phyloP scores from a whole-genome alignment of 53 echinoderm and acorn worm genomes.

The Mesocentrotus franciscanus region DNA sequence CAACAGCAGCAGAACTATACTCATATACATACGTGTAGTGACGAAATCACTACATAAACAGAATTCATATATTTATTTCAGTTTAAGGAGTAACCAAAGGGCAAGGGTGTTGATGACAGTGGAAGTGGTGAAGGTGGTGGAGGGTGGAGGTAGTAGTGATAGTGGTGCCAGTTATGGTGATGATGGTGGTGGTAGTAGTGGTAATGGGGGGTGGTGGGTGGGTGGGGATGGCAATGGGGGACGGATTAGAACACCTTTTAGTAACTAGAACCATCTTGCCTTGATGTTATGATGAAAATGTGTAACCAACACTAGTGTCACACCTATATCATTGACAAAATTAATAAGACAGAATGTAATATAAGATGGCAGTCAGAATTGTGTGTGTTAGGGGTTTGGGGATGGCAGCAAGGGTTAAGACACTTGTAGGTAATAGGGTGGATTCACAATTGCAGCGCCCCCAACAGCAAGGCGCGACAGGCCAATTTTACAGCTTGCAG shows the following conservation, averaged over 20 bases:
- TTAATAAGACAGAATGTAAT: too few species aligned
- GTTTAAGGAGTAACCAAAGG: too few species aligned
- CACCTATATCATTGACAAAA: neutral
- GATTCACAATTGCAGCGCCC: too few species aligned
- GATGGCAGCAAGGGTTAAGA: too few species aligned
- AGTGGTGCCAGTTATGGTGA: too few species aligned
- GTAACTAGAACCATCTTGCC: neutral
- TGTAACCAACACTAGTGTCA: neutral
- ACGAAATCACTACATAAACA: neutral
- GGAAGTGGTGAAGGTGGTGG: neutral
- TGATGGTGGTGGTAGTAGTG: neutral
- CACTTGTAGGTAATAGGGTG: too few species aligned
- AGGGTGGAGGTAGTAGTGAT: neutral
- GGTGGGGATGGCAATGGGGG: neutral
- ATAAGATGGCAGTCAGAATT: too few species aligned
- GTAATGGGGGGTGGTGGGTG: neutral
- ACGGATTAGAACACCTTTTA: too few species aligned
- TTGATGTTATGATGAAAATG: neutral
- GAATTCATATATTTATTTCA: too few species aligned
- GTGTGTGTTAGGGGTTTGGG: too few species aligned
- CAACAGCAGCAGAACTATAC: conserved; percentile 83
- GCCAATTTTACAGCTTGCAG: too few species aligned
- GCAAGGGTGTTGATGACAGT: neutral
- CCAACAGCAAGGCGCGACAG: too few species aligned
- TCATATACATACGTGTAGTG: conserved; percentile 76